These are phyloP conservation scores for Chiloscyllium punctatum DNA, from an alignment of 2,797 vertebrate species.

Conservation along the genomic window DNA sequence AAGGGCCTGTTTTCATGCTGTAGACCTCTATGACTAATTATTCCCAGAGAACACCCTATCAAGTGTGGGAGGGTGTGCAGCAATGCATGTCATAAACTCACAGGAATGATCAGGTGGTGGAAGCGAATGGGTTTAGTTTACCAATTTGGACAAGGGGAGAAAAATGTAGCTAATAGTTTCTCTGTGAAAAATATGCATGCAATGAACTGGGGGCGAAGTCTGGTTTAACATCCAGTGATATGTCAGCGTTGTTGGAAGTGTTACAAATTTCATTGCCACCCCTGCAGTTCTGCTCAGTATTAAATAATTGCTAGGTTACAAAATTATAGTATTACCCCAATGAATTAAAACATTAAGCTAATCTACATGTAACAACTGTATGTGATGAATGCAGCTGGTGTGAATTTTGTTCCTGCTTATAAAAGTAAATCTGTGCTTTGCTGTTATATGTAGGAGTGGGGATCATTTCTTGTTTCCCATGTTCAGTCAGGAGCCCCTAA, in stretches of 20 bases:
- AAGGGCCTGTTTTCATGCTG: too few relatives aligned
- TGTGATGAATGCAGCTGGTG: neutral
- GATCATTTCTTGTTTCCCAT: neutral
- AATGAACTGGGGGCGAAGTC: neutral
- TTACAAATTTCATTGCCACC: conserved; percentile 26
- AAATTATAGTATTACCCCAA: conserved; percentile 27
- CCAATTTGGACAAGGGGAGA: neutral
- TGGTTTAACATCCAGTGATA: neutral
- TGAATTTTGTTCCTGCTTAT: neutral
- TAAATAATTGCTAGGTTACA: conserved; percentile 34
- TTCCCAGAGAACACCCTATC: neutral
- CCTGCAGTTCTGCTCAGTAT: conserved; percentile 32
- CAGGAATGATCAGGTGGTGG: neutral
- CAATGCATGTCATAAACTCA: neutral
- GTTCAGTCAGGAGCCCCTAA: neutral
- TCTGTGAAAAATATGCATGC: neutral
- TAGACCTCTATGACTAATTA: too few relatives aligned
- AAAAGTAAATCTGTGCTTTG: neutral
- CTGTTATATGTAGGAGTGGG: too few relatives aligned
- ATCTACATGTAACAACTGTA: neutral
- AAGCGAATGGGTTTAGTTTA: neutral
- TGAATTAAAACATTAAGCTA: conserved; percentile 34
- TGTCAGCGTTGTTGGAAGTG: neutral
- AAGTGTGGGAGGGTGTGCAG: neutral
- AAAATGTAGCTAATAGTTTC: too few relatives aligned